phyloP scores from a whole-genome alignment of 2,888 invertebrate species.

The Acronicta leporina region DNA sequence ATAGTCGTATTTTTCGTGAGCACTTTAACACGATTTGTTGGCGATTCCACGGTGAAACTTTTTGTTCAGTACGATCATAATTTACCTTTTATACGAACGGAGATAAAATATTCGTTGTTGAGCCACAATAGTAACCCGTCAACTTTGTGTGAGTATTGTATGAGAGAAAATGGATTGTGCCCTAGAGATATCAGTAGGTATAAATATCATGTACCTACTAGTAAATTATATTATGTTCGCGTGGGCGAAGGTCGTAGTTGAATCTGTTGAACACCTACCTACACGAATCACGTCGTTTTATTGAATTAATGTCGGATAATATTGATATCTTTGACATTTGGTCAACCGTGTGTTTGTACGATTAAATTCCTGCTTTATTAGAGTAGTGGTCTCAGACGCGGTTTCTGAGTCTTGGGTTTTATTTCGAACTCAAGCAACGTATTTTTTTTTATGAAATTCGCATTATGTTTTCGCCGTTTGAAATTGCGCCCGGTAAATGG shows the following conservation, averaged over 20 bases:
- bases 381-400: too few species aligned
- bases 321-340: not conserved
- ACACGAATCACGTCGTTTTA: not conserved
- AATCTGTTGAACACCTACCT: too few species aligned
- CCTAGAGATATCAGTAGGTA: not conserved
- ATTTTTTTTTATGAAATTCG: too few species aligned
- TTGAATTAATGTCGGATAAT: too few species aligned
- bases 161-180: not conserved
- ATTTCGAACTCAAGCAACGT: too few species aligned
- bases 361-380: too few species aligned
- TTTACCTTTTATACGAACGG: conserved; percentile 4
- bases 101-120: conserved; percentile 3
- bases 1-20: conserved; percentile 31
- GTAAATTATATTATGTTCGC: not conserved
- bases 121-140: not conserved
- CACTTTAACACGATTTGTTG: conserved; percentile 41
- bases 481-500: too few species aligned
- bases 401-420: too few species aligned
- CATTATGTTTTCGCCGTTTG: too few species aligned
- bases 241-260: not conserved
- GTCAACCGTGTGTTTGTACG: too few species aligned
- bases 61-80: conserved; percentile 15
- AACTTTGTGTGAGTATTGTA: conserved; percentile 1
- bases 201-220: not conserved
- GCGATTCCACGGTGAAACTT: conserved; percentile 6